Evolutionary conservation across 30 jellyfish, hydroid and myxozoan species (phyloP), one percentile per base, ranked within the genome.

Genomic region (Chrysaora quinquecirrha): DNA sequence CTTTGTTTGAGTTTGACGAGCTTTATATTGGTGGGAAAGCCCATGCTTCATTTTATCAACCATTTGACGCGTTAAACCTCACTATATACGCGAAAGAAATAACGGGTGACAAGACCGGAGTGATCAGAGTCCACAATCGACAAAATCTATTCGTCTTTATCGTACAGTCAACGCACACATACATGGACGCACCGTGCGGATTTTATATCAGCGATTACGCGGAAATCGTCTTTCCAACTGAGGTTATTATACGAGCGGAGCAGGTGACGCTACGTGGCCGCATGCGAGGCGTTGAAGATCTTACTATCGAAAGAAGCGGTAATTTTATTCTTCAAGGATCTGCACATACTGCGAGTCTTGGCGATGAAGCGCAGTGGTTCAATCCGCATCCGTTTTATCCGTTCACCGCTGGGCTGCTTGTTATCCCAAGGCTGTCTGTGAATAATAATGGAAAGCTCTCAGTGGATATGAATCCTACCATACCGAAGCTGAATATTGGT

Each of bases 171-270:
- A 82, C 93, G 80, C 93, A 82, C 34, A 82, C 93, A 2, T 82
- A 82, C 65, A 71, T 82, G 85, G 93, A 82, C 35, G 93, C 86
- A n/a, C 93, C 93, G 9, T 82, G 93, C 62, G 93, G 93, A 1
- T 82, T 82, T 46, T 70, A 48, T 24, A 63, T 82, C 66, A 71
- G 73, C 38, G 93, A 82, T 32, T 82, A 50, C 48, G 93, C 93
- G 0, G 93, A 82, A 43, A 48, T 82, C 56, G 68, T 82, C 65
- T 31, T 82, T 9, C 93, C 93, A 38, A 61, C 93, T 14, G 93
- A 82, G 16, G 93, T 82, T 20, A 72, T 82, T 48, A 54, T 82
- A 10, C 56, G 93, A 82, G 93, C 77, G n/a, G 93, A 82, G 46
- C 73, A 60, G 48, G 82, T 72, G 70, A 70, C 86, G 11, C 63